Evolutionary conservation across 1,140 invertebrate genomes (phyloP), one percentile per base, ranked within the genome.

Genomic region (Macrotrachela quadricornifera): DNA sequence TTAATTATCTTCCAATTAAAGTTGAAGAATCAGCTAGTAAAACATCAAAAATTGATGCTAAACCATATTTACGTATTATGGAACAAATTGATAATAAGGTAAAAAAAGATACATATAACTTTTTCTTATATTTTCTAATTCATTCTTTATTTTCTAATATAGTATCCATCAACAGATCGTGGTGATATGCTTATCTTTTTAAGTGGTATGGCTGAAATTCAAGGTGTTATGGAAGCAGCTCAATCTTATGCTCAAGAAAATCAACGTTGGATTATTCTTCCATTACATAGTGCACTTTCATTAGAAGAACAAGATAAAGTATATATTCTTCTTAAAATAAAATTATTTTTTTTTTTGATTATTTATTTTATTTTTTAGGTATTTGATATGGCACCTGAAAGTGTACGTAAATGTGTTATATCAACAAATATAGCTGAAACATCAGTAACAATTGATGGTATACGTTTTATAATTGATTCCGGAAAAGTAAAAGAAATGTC

Each of bases 401-500:
- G 87, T 21, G 76, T 88, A 1, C 73, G 92, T 56, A 99, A 99
- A 71, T 96, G 91, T 65, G 90, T 99, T 56, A 78, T 97, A 2
- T 87, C 88, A 1, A 99, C 92, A n/a, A 99, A 99, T 64, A 96
- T 99, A 54, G 91, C 94, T 0, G 94, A 99, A 74, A 97, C 94
- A 1, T 96, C 90, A 8, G 81, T 99, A 6, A 99, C 94, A 0
- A 95, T 99, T 55, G 92, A 99, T 72, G 92, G 91, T 6, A 83
- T 99, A 56, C 73, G 91, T 63, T 97, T 97, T 74, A 91, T 99
- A 2, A 78, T 87, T 9, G 94, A 99, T 71, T 94, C 87, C 13
- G 74, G 74, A 42, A 74, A 74, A 63, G 85, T 92, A 0, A 96
- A 96, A 71, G 83, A 92, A 71, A 94, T 94, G 85, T 86, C 79